phyloP scores from a whole-genome alignment of 2,113 vertebrate species.

The Dicrurus megarhynchus region DNA sequence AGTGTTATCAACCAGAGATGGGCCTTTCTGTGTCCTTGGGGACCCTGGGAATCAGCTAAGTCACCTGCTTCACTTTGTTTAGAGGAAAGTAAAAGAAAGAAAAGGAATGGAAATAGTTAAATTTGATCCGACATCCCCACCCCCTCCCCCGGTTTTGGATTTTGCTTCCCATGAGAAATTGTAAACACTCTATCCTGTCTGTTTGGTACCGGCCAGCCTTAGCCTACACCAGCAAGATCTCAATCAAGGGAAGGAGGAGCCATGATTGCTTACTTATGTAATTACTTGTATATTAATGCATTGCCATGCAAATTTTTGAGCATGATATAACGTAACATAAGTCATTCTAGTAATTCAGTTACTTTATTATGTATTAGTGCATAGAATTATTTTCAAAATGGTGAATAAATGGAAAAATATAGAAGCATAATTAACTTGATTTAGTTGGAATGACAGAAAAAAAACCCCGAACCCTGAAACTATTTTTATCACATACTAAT shows the following conservation, averaged over 20 bases:
- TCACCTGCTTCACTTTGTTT: not conserved
- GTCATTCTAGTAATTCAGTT: not conserved
- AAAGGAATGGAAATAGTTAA: not conserved
- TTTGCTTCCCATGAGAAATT: not conserved
- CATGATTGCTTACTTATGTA: not conserved
- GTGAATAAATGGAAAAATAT: not conserved
- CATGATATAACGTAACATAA: not conserved
- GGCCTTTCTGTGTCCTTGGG: not conserved
- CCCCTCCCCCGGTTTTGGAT: not conserved
- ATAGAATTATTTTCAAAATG: not conserved
- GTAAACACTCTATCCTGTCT: not conserved
- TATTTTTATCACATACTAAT: not conserved
- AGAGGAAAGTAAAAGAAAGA: not conserved
- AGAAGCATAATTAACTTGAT: not conserved
- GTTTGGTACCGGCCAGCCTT: not conserved
- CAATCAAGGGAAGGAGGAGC: not conserved
- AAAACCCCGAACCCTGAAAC: not conserved
- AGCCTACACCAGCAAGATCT: not conserved
- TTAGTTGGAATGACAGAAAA: not conserved
- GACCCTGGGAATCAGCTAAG: too few species aligned
- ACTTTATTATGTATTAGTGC: not conserved
- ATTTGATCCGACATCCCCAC: not conserved
- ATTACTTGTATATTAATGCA: not conserved
- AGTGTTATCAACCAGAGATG: fast-evolving
- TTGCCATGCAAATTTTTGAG: not conserved